Percentiles rank a stretch among this genome's conserved stretches.
phyloP scores from a whole-genome alignment of 2,113 vertebrate genomes.

The Pomatorhinus ruficollis region DNA sequence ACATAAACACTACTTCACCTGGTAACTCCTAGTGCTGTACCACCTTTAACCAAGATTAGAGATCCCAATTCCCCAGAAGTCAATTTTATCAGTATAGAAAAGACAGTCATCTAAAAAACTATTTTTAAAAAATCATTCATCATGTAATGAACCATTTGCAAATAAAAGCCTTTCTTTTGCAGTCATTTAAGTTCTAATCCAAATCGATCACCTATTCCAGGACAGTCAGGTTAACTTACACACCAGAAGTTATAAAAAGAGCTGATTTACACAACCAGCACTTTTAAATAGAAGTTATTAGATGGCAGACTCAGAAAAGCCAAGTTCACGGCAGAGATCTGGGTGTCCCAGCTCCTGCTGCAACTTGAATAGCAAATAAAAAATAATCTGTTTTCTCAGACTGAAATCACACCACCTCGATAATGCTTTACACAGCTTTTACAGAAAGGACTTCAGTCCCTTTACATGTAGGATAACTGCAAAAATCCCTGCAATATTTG shows the following conservation, averaged over 20 bases:
- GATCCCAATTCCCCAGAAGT: background rate
- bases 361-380: background rate
- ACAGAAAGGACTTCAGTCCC: background rate
- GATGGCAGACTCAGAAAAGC: background rate
- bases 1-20: background rate
- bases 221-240: background rate
- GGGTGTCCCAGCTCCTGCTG: background rate
- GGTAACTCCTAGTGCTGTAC: background rate
- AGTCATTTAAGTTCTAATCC: background rate
- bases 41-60: background rate
- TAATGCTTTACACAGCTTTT: background rate
- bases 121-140: background rate
- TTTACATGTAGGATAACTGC: background rate
- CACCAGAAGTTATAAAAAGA: background rate
- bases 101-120: background rate
- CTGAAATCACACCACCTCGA: background rate
- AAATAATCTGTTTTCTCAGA: background rate
- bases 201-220: background rate
- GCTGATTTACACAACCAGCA: background rate
- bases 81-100: background rate
- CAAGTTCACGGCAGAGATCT: background rate
- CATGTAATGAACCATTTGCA: background rate
- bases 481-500: background rate
- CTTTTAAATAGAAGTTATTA: background rate
- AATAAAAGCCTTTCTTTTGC: background rate